Percentiles rank a stretch among this genome's conserved stretches.
Evolutionary conservation across 1,140 invertebrate species (phyloP).

Genomic region (Anastrepha obliqua): DNA sequence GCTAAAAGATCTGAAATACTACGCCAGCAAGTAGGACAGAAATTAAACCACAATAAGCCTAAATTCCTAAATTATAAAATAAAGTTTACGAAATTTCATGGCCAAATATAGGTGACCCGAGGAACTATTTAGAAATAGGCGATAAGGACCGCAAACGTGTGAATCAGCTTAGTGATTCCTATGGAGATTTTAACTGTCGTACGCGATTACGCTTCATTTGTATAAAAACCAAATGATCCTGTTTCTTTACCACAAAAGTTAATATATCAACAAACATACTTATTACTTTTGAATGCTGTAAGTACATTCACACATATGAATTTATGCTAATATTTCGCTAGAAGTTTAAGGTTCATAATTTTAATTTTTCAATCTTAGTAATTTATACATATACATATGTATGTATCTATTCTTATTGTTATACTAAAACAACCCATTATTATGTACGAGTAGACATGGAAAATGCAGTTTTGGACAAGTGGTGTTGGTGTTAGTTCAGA

Average conservation of each 20-base stretch:
- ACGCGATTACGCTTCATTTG: too few species aligned
- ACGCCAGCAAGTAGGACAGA: too few species aligned
- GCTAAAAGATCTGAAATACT: too few species aligned
- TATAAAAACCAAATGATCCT: too few species aligned
- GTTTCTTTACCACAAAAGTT: not conserved
- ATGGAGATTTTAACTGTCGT: too few species aligned
- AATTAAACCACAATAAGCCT: too few species aligned
- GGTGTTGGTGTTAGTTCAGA: slow-evolving; percentile 34
- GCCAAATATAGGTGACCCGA: too few species aligned
- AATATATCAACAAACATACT: not conserved
- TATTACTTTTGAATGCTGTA: not conserved
- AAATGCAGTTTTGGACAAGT: slow-evolving; percentile 52
- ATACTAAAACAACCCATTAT: slow-evolving; percentile 50
- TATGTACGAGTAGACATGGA: slow-evolving; percentile 42
- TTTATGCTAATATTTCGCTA: slow-evolving; percentile 9
- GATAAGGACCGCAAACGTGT: too few species aligned
- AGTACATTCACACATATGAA: not conserved
- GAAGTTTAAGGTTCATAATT: not conserved
- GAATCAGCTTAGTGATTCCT: too few species aligned
- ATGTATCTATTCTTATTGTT: slow-evolving; percentile 6
- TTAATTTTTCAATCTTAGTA: slow-evolving; percentile 11
- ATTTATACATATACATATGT: slow-evolving; percentile 20
- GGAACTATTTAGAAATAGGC: too few species aligned
- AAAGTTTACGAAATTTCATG: too few species aligned
- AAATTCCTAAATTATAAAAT: too few species aligned